Evolutionary conservation across 2,797 vertebrate genomes (phyloP).

Genomic region (Tokudaia muenninki): DNA sequence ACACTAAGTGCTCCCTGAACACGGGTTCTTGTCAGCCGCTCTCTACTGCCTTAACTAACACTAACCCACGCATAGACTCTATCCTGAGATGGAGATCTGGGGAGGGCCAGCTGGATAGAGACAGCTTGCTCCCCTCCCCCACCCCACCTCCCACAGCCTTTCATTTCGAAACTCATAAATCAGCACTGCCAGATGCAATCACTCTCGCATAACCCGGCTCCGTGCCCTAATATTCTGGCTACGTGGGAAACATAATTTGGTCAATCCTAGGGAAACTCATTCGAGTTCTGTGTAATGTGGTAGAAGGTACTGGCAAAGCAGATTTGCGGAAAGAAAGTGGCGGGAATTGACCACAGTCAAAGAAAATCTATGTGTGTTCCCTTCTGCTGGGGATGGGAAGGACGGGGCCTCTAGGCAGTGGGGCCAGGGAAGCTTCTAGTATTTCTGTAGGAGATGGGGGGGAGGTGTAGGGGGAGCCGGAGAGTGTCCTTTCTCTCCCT

Average conservation of each 20-base stretch:
- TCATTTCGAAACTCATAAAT: constrained; percentile 37
- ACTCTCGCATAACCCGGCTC: not conserved
- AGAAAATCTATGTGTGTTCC: not conserved
- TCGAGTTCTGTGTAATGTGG: not conserved
- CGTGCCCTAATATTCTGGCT: constrained; percentile 2
- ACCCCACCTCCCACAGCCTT: not conserved
- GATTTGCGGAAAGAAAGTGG: not conserved
- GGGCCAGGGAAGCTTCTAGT: not conserved
- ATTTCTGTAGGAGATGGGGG: not conserved
- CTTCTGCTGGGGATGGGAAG: not conserved
- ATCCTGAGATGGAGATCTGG: not conserved
- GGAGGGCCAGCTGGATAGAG: not conserved
- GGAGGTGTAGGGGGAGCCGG: too few species aligned
- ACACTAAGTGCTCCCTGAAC: not conserved
- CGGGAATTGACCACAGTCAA: not conserved
- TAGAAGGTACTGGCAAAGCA: not conserved
- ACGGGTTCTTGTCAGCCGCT: not conserved
- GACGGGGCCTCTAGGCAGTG: not conserved
- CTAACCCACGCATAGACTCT: not conserved
- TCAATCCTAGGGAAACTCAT: not conserved
- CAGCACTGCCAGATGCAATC: not conserved
- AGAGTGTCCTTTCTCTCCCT: not conserved
- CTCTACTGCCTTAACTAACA: too few species aligned
- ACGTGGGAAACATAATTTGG: constrained; percentile 18
- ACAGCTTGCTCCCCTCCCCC: not conserved